Evolutionary conservation across 2,888 invertebrate genomes (phyloP), one percentile per base, ranked within the genome.

Genomic region (Acanthacorydalis orientalis): DNA sequence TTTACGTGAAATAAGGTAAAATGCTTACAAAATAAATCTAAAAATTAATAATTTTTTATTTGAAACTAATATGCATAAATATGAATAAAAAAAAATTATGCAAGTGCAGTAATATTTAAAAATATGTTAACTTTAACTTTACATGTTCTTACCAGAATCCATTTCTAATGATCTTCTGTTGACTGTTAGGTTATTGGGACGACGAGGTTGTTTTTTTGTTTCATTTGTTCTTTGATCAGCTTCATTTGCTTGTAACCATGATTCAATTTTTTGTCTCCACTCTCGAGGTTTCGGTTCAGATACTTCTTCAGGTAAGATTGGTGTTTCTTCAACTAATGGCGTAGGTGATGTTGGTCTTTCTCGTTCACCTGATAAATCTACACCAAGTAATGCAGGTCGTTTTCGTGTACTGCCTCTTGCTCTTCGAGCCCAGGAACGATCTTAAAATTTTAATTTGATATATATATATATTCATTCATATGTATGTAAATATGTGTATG

Each of bases 241-340:
- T 61, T 87, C 87, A 68, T 86, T 88, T 49, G 87, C 86, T 54
- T 87, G 80, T 52, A 91, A 68, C 91, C 91, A 91, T 7, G 86
- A 86, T 64, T 91, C 89, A 59, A 91, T 90, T 64, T 90, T 89
- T 63, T 88, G 85, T 44, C 84, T 73, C 87, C 88, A 88, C 60
- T 88, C 87, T 67, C 83, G 83, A 55, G 64, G 62, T 54, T 59
- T 62, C 12, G 66, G 64, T 59, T 75, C 74, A 68, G 52, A 52
- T 52, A 56, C 55, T 58, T 73, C 63, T 44, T 70, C 64, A 37
- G 68, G 65, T 34, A 68, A 52, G 50, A 68, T 62, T 7, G 72
- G 69, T 57, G 75, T 74, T 44, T 61, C 68, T 56, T 77, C 78
- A 32, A 69, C 65, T 23, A 77, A 60, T 16, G 83, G 75, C 44